A percentile compares a stretch with the other conserved stretches of the same genome.
Evolutionary conservation across 2,888 invertebrate species (phyloP).

Genomic region (Epirrhoe alternata): DNA sequence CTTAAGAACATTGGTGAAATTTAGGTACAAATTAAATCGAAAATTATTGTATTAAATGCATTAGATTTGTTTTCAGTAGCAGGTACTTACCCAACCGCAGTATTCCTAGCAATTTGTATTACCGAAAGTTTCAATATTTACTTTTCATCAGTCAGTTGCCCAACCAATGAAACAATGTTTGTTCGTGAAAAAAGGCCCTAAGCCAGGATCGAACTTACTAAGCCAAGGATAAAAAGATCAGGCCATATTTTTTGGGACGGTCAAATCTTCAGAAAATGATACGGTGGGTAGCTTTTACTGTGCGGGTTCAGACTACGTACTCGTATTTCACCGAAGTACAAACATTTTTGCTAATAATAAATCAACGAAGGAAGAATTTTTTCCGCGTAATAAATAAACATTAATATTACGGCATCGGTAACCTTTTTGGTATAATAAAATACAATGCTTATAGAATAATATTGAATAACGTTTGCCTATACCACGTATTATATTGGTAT

Average conservation of each 20-base stretch:
- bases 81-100: too few relatives aligned
- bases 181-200: conserved; percentile 13
- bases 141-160: neutral
- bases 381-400: conserved; percentile 1
- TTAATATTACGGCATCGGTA: neutral
- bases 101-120: too few relatives aligned
- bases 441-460: neutral
- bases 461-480: too few relatives aligned
- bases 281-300: conserved; percentile 35
- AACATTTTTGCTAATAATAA: conserved; percentile 30
- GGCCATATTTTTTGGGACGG: conserved; percentile 44
- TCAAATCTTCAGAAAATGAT: conserved; percentile 38
- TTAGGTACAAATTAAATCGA: too few relatives aligned
- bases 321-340: conserved; percentile 26
- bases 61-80: too few relatives aligned
- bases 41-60: too few relatives aligned
- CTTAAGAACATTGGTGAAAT: too few relatives aligned
- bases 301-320: conserved; percentile 25
- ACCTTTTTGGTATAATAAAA: neutral
- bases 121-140: too few relatives aligned
- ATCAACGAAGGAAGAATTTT: conserved; percentile 19
- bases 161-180: conserved; percentile 1
- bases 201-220: conserved; percentile 41
- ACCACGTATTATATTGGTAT: too few relatives aligned
- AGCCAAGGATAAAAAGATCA: conserved; percentile 44